phyloP scores from a whole-genome alignment of 2,888 invertebrate genomes.

The Cephalotes varians region DNA sequence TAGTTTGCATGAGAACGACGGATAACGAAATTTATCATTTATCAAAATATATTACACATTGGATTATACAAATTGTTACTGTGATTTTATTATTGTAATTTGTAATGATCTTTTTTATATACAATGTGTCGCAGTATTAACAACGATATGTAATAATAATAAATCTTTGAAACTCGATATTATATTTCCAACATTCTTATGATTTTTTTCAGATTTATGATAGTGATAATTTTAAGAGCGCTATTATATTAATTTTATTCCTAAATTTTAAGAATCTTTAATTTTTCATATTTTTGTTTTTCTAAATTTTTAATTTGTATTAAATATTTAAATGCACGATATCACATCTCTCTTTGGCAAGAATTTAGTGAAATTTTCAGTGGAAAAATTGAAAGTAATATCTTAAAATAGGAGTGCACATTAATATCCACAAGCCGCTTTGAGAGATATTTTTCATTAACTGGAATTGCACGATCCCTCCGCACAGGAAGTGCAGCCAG shows the following conservation, averaged over 20 bases:
- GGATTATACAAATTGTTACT: conserved; percentile 27
- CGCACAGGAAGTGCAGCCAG: conserved; percentile 55
- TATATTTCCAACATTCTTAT: neutral
- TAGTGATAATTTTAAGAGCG: neutral
- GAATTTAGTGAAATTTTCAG: conserved; percentile 1
- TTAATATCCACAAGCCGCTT: conserved; percentile 45
- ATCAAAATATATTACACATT: conserved; percentile 4
- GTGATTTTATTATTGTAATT: conserved; percentile 16
- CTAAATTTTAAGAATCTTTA: neutral
- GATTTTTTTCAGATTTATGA: neutral
- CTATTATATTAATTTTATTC: conserved; percentile 11
- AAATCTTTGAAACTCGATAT: neutral
- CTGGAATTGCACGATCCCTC: neutral
- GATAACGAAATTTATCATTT: conserved; percentile 18
- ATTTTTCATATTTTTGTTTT: neutral
- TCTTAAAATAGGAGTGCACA: conserved; percentile 37
- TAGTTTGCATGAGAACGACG: neutral
- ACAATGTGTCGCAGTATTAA: neutral
- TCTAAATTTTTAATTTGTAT: neutral
- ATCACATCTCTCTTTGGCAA: neutral
- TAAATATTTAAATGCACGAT: neutral
- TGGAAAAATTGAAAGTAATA: conserved; percentile 24
- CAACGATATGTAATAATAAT: conserved; percentile 8
- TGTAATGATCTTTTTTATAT: neutral
- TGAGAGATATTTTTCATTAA: conserved; percentile 56